These are phyloP conservation scores for Papilio polyxenes DNA, from an alignment of 1,140 invertebrate species.

Conservation along the genomic window DNA sequence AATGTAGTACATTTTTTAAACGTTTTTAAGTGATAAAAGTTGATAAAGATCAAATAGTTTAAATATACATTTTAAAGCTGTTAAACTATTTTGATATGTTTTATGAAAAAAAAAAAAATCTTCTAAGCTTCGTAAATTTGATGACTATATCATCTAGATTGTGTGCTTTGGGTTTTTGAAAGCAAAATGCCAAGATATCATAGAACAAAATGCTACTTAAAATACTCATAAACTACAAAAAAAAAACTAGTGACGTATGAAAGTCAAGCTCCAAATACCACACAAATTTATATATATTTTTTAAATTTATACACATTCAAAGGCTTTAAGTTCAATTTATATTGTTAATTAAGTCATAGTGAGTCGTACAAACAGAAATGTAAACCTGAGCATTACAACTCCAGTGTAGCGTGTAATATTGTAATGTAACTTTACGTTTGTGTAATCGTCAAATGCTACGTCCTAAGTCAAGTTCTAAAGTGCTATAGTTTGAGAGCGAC, in stretches of 20 bases:
- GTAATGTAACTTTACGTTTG: not conserved
- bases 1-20: slow-evolving; percentile 7
- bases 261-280: too few relatives aligned
- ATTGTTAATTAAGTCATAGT: slow-evolving; percentile 2
- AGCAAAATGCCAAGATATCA: too few relatives aligned
- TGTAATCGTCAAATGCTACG: not conserved
- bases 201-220: too few relatives aligned
- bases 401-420: not conserved
- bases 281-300: too few relatives aligned
- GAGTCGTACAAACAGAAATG: not conserved
- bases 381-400: not conserved
- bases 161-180: too few relatives aligned
- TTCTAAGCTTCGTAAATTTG: too few relatives aligned
- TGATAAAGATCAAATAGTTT: not conserved
- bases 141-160: too few relatives aligned
- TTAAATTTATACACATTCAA: not conserved
- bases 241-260: too few relatives aligned
- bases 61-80: not conserved
- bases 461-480: not conserved
- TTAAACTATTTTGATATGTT: not conserved
- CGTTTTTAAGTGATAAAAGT: not conserved
- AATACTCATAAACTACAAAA: too few relatives aligned
- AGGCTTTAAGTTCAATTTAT: not conserved
- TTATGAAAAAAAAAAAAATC: too few relatives aligned
- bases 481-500: not conserved